Percentiles rank a stretch among this genome's conserved stretches.
Conservation (phyloP, 2,113 vertebrate genomes). For the Myrmecobius fasciatus region DNA sequence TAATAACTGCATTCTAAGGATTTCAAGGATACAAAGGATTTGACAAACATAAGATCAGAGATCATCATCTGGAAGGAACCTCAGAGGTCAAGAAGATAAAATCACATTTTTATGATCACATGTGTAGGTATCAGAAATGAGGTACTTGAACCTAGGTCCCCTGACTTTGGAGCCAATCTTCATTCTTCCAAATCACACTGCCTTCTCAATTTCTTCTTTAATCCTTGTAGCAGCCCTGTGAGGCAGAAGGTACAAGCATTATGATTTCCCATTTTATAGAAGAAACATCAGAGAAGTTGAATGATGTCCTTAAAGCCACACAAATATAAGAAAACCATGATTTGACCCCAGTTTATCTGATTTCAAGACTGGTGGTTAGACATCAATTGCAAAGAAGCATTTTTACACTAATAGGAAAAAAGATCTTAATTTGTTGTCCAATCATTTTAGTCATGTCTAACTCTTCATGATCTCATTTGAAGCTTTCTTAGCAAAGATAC, state of each 20-base stretch:
- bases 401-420: not conserved
- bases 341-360: not conserved
- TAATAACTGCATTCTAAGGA: not conserved
- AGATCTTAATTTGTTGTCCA: not conserved
- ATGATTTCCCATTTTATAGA: not conserved
- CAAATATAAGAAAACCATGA: not conserved
- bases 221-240: not conserved
- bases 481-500: not conserved
- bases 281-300: not conserved
- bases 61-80: not conserved
- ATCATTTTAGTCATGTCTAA: not conserved
- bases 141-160: not conserved
- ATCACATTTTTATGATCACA: constrained; percentile 14
- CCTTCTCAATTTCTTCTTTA: not conserved
- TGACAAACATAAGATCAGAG: constrained; percentile 39
- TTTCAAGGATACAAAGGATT: not conserved
- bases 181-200: not conserved
- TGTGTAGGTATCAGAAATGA: not conserved
- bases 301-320: not conserved
- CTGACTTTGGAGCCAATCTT: not conserved
- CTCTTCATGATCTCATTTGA: not conserved
- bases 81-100: constrained; percentile 6
- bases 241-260: not conserved
- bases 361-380: not conserved
- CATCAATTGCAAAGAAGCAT: not conserved